Conservation (phyloP, 2,113 vertebrate genomes). For the Pelvicachromis taeniatus region DNA sequence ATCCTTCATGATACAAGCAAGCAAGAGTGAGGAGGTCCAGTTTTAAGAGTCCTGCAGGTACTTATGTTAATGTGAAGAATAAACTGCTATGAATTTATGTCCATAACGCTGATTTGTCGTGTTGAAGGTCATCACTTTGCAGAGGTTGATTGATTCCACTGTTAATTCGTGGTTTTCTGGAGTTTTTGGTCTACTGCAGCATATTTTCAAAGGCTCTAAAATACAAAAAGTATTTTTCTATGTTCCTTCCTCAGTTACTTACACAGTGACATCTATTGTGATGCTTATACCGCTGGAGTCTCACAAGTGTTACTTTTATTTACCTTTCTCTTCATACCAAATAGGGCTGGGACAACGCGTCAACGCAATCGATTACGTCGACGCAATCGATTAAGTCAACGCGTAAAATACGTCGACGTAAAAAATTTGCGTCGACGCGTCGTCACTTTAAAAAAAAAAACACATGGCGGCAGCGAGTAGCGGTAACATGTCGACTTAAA, state of each 20-base stretch:
- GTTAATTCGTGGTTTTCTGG: not conserved
- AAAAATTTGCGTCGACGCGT: too few species aligned
- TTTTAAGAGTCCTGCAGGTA: not conserved
- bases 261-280: not conserved
- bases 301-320: not conserved
- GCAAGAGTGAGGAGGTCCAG: not conserved
- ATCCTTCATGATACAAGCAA: not conserved
- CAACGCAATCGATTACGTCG: too few species aligned
- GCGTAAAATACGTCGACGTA: too few species aligned
- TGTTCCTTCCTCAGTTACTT: not conserved
- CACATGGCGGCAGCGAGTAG: too few species aligned
- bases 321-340: not conserved
- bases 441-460: too few species aligned
- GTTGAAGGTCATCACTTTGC: not conserved
- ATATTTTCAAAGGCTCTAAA: not conserved
- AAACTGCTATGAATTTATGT: not conserved
- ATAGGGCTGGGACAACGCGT: too few species aligned
- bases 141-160: not conserved
- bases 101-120: accelerated
- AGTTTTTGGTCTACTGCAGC: not conserved
- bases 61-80: not conserved
- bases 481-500: too few species aligned
- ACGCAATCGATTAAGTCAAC: too few species aligned
- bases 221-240: not conserved
- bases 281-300: not conserved